Base-by-base conservation (phyloP, 2,797 vertebrate species). In the Leptodactylus fallax region DNA sequence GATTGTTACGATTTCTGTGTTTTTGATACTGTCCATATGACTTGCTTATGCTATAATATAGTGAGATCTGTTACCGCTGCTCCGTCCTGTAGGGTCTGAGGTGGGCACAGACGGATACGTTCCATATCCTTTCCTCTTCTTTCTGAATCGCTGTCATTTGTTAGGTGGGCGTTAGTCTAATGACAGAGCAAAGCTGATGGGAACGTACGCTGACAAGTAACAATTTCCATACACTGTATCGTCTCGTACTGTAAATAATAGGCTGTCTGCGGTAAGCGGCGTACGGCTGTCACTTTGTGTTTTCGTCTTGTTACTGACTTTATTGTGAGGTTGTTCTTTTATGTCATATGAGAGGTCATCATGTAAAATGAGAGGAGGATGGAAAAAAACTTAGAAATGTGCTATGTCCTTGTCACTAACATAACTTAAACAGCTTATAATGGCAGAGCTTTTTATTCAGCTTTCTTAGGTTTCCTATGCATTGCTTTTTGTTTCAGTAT, bases 241-340 rank as follows among this genome's bases (percentile, higher is more conserved):
- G 58, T 78, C 87, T 81, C 11, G 74, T 89, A 78, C 79, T 82
- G 83, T 89, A 82, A 89, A 89, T 89, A 81, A 89, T 86, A 82
- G 87, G 83, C 78, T 89, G 83, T 82, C 83, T 67, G 58, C 74
- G 23, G 63, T 58, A 16, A 82, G 56, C 85, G 79, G 76, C 58
- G 51, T 51, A n/a, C 69, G 56, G 83, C 87, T 89, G 79, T 82
- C 87, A 78, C 69, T 63, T 86, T 78, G 67, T 86, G 47, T 85
- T 85, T 86, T 71, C 69, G 27, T 8, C 45, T 51, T 89, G 63
- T 85, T 89, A 85, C 81, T 82, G 87, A 89, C 71, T 89, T 86
- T 71, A 63, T 76, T 65, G 55, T 53, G 45, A 85, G 63, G 67
- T 71, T 86, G 79, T 86, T 88, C 84, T 81, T 65, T 56, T 23